phyloP scores from a whole-genome alignment of 2,888 invertebrate genomes.

The Harpalus rubripes region DNA sequence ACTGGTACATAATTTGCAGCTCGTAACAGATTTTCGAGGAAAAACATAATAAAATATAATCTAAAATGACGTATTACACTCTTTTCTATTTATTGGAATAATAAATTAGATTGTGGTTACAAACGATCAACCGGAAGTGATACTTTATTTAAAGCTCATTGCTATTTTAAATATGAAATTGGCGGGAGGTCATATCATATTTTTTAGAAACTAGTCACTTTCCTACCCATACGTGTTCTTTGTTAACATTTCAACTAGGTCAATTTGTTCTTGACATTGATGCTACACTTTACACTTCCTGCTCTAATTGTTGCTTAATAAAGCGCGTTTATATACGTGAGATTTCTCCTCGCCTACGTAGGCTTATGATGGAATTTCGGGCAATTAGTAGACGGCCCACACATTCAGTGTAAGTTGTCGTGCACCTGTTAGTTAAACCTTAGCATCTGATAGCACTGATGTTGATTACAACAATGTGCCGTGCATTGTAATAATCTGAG shows the following conservation, averaged over 20 bases:
- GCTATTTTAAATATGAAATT: no score
- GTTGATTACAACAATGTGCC: conserved; percentile 13
- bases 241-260: background rate
- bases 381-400: conserved; percentile 1
- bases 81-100: no score
- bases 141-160: no score
- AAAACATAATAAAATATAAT: no score
- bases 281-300: conserved; percentile 21
- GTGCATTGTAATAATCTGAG: background rate
- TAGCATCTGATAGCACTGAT: background rate
- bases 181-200: no score
- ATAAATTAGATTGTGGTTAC: no score
- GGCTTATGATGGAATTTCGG: conserved; percentile 5
- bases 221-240: background rate
- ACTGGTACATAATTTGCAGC: no score
- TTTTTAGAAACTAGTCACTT: no score
- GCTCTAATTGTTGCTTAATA: conserved; percentile 25
- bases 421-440: conserved; percentile 9
- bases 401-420: background rate
- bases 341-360: conserved; percentile 33
- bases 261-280: conserved; percentile 29
- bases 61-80: no score
- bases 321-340: background rate
- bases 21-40: no score
- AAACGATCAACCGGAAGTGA: no score